phyloP scores from a whole-genome alignment of 1,140 invertebrate species.

The Arctopsyche grandis region DNA sequence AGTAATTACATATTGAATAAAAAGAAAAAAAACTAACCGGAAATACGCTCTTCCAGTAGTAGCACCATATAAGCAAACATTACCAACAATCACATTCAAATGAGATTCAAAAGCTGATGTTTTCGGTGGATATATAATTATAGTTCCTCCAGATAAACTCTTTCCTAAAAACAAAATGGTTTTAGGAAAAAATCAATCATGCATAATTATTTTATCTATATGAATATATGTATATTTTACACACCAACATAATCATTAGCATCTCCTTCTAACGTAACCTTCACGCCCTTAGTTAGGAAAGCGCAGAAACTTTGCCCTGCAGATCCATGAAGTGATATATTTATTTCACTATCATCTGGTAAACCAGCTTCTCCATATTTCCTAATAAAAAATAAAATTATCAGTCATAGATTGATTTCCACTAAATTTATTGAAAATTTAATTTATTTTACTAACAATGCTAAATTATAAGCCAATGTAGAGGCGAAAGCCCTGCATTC shows the following conservation, averaged over 20 bases:
- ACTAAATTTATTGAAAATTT: constrained; percentile 30
- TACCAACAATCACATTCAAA: constrained; percentile 96
- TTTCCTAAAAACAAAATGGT: constrained; percentile 67
- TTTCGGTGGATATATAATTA: constrained; percentile 94
- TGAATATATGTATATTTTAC: constrained; percentile 65
- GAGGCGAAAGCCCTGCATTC: constrained; percentile 92
- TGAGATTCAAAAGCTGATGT: constrained; percentile 86
- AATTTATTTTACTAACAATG: constrained; percentile 73
- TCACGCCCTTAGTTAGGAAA: constrained; percentile 92
- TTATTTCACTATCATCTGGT: constrained; percentile 82
- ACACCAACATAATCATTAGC: constrained; percentile 97
- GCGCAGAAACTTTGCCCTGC: constrained; percentile 99
- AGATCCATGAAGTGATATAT: constrained; percentile 90
- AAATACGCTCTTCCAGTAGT: constrained; percentile 95
- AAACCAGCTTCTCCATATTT: constrained; percentile 90
- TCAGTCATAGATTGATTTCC: constrained; percentile 43
- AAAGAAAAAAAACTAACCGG: constrained; percentile 82
- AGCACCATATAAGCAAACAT: constrained; percentile 98
- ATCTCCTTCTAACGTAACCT: constrained; percentile 94
- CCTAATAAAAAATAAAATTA: constrained; percentile 65
- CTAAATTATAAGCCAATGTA: constrained; percentile 94
- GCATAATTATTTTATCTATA: constrained; percentile 14
- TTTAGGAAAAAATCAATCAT: too few relatives aligned
- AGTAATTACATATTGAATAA: background rate
- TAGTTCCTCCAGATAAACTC: constrained; percentile 94